Base-by-base conservation (phyloP, 2,888 invertebrate species). In the Athalia circularis region DNA sequence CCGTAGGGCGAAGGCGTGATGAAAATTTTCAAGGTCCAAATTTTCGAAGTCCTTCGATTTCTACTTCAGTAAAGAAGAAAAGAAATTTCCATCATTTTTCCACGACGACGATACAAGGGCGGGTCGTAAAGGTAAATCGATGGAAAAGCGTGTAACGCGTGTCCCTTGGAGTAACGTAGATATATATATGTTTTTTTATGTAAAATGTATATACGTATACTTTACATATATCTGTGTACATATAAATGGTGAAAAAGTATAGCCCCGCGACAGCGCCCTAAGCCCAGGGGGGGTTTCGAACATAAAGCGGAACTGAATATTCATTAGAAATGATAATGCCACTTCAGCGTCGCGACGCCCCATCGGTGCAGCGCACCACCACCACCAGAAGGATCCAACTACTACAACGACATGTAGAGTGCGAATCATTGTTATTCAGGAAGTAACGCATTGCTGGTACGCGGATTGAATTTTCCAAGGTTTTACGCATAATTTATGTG, bases 291-390 rank as follows among this genome's bases (percentile, higher is more conserved):
- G 59, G 45, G 13, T 72, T 59, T 80, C 84, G 84, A 85, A 83
- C 83, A 29, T 29, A 84, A 82, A 80, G 82, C 85, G 83, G 84
- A 86, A 85, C 86, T 88, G 88, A 88, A 88, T 88, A 88, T 88
- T 88, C 88, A 86, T 86, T 86, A 85, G 85, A 80, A 83, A 86
- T 84, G 86, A 87, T 86, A 86, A 87, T 86, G 85, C 85, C 83
- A 84, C 83, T 81, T 79, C 74, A 74, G 75, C 78, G 77, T 78
- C 72, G 67, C 80, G 79, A 72, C 70, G 64, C 70, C 43, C 62
- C 52, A 62, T 45, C 72, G 59, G 59, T 59, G 57, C 72, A 72
- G 45, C 72, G 59, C 2, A 62, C 62, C 62, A 65, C 47, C 65
- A 13, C 45, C 47, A 9, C 45, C 45, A 5, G 3, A 54, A 54